phyloP scores from a whole-genome alignment of 2,113 vertebrate species.

The Notechis scutatus region DNA sequence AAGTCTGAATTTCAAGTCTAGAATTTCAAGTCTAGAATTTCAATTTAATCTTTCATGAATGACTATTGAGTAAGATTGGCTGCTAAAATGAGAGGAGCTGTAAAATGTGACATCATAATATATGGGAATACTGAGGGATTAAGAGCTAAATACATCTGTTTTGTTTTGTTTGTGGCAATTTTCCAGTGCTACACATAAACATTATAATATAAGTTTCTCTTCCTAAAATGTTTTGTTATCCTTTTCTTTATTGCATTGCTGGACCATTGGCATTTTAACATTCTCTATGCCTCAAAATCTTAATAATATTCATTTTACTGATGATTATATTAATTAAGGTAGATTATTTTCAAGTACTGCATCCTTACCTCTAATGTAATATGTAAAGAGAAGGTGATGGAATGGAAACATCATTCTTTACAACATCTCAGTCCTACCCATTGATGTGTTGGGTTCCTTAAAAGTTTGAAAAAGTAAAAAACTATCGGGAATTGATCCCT shows the following conservation, averaged over 20 bases:
- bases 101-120: background rate
- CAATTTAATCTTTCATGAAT: background rate
- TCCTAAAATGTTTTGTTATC: background rate
- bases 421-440: background rate
- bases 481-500: background rate
- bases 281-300: background rate
- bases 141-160: background rate
- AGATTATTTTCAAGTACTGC: background rate
- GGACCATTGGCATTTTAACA: background rate
- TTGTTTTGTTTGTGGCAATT: background rate
- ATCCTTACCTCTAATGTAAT: background rate
- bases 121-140: background rate
- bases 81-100: background rate
- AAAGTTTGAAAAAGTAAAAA: background rate
- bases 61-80: background rate
- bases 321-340: background rate
- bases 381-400: background rate
- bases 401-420: background rate
- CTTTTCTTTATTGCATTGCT: background rate
- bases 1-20: no score
- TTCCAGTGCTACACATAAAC: background rate
- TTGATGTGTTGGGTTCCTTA: background rate
- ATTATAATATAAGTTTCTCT: background rate
- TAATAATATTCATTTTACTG: background rate
- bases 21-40: no score